Percentiles rank a stretch among this genome's conserved stretches.
phyloP scores from a whole-genome alignment of 2,113 vertebrate genomes.

The Oceanodroma tethys region DNA sequence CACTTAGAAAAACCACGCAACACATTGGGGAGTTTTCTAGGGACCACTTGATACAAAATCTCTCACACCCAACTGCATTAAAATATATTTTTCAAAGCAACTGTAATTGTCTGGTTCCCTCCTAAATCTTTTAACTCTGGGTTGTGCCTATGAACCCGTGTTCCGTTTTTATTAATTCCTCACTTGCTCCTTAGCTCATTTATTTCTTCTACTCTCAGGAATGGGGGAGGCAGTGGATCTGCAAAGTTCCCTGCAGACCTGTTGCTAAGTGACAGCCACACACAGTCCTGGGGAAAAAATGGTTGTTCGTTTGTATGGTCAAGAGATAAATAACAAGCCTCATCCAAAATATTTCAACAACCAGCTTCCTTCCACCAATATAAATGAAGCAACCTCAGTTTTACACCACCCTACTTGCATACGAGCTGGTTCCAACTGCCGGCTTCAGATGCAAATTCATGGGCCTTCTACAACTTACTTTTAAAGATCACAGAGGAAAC shows the following conservation, averaged over 20 bases:
- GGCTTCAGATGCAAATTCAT: background rate
- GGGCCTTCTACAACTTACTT: background rate
- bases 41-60: background rate
- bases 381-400: background rate
- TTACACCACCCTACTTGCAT: background rate
- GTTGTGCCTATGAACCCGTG: background rate
- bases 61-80: background rate
- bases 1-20: background rate
- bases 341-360: background rate
- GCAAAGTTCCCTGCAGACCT: slow-evolving; percentile 52
- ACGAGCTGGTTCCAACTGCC: background rate
- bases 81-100: background rate
- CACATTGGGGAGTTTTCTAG: background rate
- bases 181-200: background rate
- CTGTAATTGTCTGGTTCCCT: background rate
- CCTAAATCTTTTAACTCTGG: background rate
- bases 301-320: background rate
- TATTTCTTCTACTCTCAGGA: background rate
- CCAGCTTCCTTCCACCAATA: background rate
- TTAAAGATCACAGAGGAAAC: background rate
- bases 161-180: background rate
- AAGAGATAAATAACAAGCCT: background rate
- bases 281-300: background rate
- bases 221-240: background rate
- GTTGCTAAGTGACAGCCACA: slow-evolving; percentile 70